Conservation (phyloP, 2,888 invertebrate species). For the Polyommatus iphigenia region DNA sequence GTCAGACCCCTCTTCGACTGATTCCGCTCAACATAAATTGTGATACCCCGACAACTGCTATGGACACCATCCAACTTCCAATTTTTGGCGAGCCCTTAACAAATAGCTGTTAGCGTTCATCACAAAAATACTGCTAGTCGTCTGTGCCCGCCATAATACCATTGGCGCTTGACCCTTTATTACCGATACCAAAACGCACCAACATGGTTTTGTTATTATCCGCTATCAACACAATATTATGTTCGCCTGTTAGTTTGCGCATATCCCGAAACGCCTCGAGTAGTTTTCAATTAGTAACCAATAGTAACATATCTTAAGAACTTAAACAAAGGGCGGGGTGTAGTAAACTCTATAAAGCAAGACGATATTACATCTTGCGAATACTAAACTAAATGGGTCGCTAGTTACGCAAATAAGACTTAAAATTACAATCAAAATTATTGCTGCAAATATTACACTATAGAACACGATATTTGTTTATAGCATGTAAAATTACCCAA, state of each 20-base stretch:
- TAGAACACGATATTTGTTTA: neutral
- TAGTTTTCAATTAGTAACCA: neutral
- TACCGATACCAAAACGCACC: neutral
- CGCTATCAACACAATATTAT: neutral
- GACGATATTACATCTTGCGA: neutral
- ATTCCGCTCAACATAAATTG: no score
- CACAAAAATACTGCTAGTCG: neutral
- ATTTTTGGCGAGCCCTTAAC: neutral
- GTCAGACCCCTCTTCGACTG: neutral
- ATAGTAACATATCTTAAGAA: neutral
- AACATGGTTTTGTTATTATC: neutral
- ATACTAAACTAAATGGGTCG: neutral
- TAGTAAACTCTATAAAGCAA: neutral
- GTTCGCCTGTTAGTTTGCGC: neutral
- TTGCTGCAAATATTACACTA: neutral
- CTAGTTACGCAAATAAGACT: neutral
- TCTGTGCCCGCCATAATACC: neutral
- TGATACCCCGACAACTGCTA: no score
- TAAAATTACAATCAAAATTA: neutral
- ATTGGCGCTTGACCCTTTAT: neutral
- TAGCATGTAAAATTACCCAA: neutral
- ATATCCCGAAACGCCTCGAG: neutral
- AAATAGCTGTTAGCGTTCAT: neutral
- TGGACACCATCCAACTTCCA: neutral
- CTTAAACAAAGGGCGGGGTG: neutral